Evolutionary conservation across 2,888 invertebrate species (phyloP).

Genomic region (Epistrophe eligans): DNA sequence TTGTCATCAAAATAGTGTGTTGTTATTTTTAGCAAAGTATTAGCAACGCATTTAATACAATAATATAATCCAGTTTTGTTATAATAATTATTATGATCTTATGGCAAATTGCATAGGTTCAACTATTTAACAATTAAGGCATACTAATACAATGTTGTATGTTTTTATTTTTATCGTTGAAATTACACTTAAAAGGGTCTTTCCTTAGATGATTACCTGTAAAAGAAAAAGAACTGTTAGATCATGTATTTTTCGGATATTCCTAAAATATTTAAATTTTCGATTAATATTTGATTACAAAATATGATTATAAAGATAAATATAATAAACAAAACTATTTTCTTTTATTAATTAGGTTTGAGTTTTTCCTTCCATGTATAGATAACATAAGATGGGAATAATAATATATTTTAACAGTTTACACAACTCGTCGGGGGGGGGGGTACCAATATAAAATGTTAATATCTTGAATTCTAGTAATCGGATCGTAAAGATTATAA

Average conservation of each 20-base stretch:
- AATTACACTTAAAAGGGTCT: neutral
- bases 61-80: neutral
- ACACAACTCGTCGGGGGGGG: too few relatives aligned
- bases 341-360: too few relatives aligned
- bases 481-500: too few relatives aligned
- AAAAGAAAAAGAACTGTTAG: slow-evolving; percentile 1
- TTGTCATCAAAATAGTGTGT: slow-evolving; percentile 46
- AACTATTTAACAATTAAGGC: neutral
- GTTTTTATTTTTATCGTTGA: neutral
- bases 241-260: neutral
- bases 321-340: too few relatives aligned
- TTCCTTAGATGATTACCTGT: slow-evolving; percentile 9
- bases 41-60: neutral
- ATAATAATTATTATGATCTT: neutral
- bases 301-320: neutral
- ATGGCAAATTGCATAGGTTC: neutral
- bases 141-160: neutral
- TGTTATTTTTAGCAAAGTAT: neutral
- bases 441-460: too few relatives aligned
- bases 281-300: neutral
- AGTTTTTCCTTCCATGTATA: too few relatives aligned
- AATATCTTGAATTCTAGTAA: too few relatives aligned
- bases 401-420: too few relatives aligned
- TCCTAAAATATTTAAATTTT: neutral
- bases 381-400: too few relatives aligned